A percentile compares a stretch with the other conserved stretches of the same genome.
Conservation (phyloP, 2,888 invertebrate genomes). For the Epsilonema sp. region DNA sequence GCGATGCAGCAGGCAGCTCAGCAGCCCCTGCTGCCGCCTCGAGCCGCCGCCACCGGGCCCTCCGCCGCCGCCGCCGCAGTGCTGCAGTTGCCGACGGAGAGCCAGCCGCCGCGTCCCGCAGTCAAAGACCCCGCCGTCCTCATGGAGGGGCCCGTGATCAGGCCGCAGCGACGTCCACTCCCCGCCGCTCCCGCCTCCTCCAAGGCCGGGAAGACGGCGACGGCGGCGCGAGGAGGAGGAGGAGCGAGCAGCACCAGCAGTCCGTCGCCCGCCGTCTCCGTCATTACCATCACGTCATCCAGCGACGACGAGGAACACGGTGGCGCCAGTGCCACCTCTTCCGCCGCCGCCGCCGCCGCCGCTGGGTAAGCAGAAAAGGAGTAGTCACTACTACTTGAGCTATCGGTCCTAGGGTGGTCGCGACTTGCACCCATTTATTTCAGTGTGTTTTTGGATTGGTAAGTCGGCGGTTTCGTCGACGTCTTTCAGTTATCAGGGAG, state of each 20-base stretch:
- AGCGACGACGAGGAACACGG: constrained; percentile 7
- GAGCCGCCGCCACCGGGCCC: neutral
- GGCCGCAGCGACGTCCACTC: too few relatives aligned
- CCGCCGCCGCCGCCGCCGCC: too few relatives aligned
- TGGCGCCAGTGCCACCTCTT: too few relatives aligned
- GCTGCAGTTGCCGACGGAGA: too few relatives aligned
- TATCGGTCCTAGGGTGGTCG: too few relatives aligned
- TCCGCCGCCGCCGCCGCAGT: too few relatives aligned
- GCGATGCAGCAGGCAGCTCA: neutral
- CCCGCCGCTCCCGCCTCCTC: neutral
- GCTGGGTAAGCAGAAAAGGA: too few relatives aligned
- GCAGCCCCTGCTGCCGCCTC: neutral
- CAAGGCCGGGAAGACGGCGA: neutral
- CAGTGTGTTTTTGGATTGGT: too few relatives aligned
- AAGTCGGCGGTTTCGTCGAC: too few relatives aligned
- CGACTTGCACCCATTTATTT: too few relatives aligned
- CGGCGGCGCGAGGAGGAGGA: neutral
- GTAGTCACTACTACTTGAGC: too few relatives aligned
- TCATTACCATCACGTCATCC: constrained; percentile 5
- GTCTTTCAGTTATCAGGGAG: too few relatives aligned
- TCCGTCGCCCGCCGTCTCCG: constrained; percentile 1
- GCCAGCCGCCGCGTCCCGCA: neutral
- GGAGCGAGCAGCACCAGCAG: neutral
- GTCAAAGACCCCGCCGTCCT: neutral
- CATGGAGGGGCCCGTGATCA: neutral